Conservation (phyloP, 2,888 invertebrate species). For the Camponotus fellah region DNA sequence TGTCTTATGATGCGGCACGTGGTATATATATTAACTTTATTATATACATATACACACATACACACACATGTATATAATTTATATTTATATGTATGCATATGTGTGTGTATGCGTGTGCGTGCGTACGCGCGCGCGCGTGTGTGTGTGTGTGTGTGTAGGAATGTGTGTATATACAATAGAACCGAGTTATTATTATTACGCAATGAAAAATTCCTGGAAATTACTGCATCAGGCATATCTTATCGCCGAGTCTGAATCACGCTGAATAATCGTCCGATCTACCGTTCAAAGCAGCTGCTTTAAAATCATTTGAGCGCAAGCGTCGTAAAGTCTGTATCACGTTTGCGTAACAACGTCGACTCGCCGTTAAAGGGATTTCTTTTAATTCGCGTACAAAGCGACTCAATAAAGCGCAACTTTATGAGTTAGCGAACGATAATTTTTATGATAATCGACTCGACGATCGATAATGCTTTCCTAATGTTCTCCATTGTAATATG, state of each 20-base stretch:
- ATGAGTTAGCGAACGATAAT: conserved; percentile 45
- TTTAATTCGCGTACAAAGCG: conserved; percentile 54
- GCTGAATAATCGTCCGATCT: conserved; percentile 65
- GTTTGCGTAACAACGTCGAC: conserved; percentile 62
- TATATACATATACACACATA: too few relatives aligned
- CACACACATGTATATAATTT: too few relatives aligned
- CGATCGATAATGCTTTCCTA: conserved; percentile 34
- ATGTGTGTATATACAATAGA: conserved; percentile 27
- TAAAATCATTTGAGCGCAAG: conserved; percentile 65
- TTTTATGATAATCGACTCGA: conserved; percentile 52
- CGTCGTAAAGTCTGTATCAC: conserved; percentile 71
- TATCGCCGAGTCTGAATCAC: conserved; percentile 45
- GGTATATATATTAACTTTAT: too few relatives aligned
- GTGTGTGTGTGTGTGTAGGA: too few relatives aligned
- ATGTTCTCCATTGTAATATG: background rate
- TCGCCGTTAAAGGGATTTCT: conserved; percentile 64
- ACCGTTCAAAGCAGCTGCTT: conserved; percentile 57
- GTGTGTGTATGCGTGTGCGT: too few relatives aligned
- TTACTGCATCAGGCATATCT: conserved; percentile 47
- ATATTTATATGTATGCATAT: too few relatives aligned
- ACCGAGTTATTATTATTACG: conserved; percentile 35
- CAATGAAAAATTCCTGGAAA: conserved; percentile 51
- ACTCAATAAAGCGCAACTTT: conserved; percentile 43
- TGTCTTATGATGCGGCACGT: conserved; percentile 52
- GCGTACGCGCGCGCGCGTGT: too few relatives aligned